Evolutionary conservation across 2,113 vertebrate species (phyloP).

Genomic region (Neogobius melanostomus): DNA sequence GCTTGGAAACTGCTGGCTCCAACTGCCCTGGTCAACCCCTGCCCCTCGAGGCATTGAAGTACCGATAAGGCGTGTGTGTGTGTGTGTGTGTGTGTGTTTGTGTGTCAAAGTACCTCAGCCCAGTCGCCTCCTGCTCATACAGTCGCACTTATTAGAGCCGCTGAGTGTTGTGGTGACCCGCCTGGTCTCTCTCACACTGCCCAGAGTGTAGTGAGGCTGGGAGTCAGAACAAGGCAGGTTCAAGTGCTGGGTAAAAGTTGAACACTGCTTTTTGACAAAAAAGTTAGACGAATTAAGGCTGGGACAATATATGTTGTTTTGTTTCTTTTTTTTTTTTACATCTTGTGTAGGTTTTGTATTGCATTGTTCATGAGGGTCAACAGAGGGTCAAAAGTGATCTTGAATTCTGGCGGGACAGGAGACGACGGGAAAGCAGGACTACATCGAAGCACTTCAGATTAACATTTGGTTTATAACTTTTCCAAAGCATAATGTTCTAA

Average conservation of each 20-base stretch:
- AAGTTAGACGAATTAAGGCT: too few relatives aligned
- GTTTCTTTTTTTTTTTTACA: too few relatives aligned
- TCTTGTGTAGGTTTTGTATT: too few relatives aligned
- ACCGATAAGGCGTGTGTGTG: conserved; percentile 51
- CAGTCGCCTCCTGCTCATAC: conserved; percentile 17
- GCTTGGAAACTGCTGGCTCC: conserved; percentile 57
- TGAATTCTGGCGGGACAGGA: too few relatives aligned
- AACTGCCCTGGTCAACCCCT: conserved; percentile 41
- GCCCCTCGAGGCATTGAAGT: conserved; percentile 49
- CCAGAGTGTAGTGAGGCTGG: conserved; percentile 6
- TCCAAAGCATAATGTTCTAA: too few relatives aligned
- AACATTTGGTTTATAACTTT: too few relatives aligned
- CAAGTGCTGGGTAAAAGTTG: not conserved
- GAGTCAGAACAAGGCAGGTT: conserved; percentile 39
- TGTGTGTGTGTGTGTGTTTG: conserved; percentile 40
- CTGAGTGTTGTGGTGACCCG: conserved; percentile 42
- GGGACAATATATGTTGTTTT: too few relatives aligned
- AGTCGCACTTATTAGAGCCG: conserved; percentile 60
- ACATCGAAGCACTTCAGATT: too few relatives aligned
- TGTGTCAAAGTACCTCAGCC: conserved; percentile 44
- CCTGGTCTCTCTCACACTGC: conserved; percentile 21
- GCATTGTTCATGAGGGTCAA: too few relatives aligned
- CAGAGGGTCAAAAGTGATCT: too few relatives aligned
- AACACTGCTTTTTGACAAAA: too few relatives aligned
- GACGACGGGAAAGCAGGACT: too few relatives aligned